These are phyloP conservation scores for Crax fasciolata DNA, from an alignment of 2,797 vertebrate species.

Conservation along the genomic window DNA sequence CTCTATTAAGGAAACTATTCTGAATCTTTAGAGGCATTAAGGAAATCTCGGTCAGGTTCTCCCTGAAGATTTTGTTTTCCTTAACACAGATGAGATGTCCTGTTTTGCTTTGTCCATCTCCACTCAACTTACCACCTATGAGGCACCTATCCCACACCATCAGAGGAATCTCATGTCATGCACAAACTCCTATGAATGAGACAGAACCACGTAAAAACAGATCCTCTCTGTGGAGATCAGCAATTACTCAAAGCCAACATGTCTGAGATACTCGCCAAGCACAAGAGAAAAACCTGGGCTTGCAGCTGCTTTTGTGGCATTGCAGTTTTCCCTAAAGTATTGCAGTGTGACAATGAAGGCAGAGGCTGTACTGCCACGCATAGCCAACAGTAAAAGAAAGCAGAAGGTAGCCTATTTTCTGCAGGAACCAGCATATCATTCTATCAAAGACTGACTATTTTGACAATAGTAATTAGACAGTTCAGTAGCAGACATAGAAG, in stretches of 20 bases:
- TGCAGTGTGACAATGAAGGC: conserved; percentile 37
- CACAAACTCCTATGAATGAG: neutral
- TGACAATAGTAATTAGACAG: conserved; percentile 62
- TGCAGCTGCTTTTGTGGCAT: conserved; percentile 25
- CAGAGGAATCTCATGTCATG: neutral
- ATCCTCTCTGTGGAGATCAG: conserved; percentile 3
- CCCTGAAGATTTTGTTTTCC: neutral
- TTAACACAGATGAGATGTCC: neutral
- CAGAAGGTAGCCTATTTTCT: conserved; percentile 33
- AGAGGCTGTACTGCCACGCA: conserved; percentile 35
- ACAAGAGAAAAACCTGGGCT: conserved; percentile 15
- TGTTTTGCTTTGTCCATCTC: neutral
- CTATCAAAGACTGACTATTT: conserved; percentile 52
- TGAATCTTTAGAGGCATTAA: neutral
- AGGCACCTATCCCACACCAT: neutral
- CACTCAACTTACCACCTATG: neutral
- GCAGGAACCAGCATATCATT: conserved; percentile 9
- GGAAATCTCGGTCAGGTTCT: neutral
- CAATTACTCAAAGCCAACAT: conserved; percentile 38
- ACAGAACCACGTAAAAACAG: neutral
- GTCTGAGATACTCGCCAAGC: neutral
- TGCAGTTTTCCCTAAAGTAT: conserved; percentile 30
- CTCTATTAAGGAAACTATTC: neutral
- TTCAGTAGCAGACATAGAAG: conserved; percentile 39
- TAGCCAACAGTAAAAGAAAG: conserved; percentile 43